Percentiles rank a stretch among this genome's conserved stretches.
Evolutionary conservation across 2,113 vertebrate genomes (phyloP).

Genomic region (Strix uralensis): DNA sequence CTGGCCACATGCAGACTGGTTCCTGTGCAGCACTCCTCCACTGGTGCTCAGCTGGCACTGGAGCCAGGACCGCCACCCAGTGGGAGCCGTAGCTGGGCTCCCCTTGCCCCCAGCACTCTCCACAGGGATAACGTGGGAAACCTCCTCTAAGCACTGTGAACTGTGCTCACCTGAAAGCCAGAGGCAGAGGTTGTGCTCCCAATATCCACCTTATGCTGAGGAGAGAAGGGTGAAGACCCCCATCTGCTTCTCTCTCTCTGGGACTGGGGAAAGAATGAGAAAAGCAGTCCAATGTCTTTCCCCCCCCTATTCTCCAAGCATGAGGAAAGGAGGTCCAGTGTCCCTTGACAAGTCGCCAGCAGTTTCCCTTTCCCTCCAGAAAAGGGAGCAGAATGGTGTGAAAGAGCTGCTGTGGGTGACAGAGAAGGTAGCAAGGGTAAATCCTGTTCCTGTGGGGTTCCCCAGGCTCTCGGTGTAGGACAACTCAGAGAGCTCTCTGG

Average conservation of each 20-base stretch:
- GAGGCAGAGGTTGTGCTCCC: background rate
- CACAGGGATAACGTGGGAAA: background rate
- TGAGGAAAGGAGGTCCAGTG: background rate
- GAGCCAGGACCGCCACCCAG: background rate
- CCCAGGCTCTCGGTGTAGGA: background rate
- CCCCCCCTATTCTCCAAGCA: background rate
- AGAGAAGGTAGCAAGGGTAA: background rate
- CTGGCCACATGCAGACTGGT: background rate
- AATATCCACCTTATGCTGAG: fast-evolving
- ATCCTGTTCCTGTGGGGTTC: background rate
- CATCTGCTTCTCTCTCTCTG: background rate
- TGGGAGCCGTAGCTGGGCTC: background rate
- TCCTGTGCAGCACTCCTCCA: background rate
- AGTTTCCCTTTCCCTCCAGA: background rate
- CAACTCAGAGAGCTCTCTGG: background rate
- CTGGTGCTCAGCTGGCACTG: background rate
- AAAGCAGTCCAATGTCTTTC: background rate
- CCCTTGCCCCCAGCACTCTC: background rate
- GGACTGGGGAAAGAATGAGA: background rate
- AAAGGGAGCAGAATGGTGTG: background rate
- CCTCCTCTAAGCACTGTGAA: background rate
- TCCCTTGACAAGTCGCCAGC: background rate
- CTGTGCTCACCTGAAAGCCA: background rate
- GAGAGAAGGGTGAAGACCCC: background rate
- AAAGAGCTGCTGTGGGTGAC: background rate